Conservation (phyloP, 2,888 invertebrate species). For the Apamea anceps region DNA sequence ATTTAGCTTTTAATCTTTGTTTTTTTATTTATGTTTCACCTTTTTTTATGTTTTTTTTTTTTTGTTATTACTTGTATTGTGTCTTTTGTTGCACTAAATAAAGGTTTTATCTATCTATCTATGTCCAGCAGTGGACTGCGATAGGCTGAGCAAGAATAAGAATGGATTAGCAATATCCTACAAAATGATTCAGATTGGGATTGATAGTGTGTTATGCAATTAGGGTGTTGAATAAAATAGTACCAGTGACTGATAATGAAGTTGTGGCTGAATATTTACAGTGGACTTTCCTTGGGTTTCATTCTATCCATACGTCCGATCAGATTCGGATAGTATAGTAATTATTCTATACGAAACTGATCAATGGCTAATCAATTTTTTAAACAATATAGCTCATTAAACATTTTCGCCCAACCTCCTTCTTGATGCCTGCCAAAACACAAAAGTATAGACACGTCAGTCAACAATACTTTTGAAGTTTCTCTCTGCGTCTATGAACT, state of each 20-base stretch:
- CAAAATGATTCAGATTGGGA: background rate
- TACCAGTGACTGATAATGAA: background rate
- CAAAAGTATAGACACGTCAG: slow-evolving; percentile 28
- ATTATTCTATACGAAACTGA: background rate
- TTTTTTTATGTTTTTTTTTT: too few species aligned
- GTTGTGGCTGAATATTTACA: background rate
- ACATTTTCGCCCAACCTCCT: background rate
- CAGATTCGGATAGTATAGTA: background rate
- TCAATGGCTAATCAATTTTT: background rate
- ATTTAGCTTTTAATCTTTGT: too few species aligned
- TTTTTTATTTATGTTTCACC: too few species aligned
- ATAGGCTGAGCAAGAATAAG: background rate
- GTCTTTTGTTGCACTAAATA: too few species aligned
- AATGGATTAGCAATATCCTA: background rate
- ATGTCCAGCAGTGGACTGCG: too few species aligned
- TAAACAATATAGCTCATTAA: slow-evolving; percentile 23
- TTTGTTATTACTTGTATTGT: too few species aligned
- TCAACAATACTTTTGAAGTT: slow-evolving; percentile 29
- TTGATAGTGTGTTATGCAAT: background rate
- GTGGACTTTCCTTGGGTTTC: background rate
- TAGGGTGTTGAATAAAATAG: background rate
- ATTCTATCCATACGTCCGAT: background rate
- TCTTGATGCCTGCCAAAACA: slow-evolving; percentile 9
- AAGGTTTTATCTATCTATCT: too few species aligned
- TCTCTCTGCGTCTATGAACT: slow-evolving; percentile 1